Evolutionary conservation across 2,888 invertebrate species (phyloP), one percentile per base, ranked within the genome.

Genomic region (Rhopalosiphum nymphaeae): DNA sequence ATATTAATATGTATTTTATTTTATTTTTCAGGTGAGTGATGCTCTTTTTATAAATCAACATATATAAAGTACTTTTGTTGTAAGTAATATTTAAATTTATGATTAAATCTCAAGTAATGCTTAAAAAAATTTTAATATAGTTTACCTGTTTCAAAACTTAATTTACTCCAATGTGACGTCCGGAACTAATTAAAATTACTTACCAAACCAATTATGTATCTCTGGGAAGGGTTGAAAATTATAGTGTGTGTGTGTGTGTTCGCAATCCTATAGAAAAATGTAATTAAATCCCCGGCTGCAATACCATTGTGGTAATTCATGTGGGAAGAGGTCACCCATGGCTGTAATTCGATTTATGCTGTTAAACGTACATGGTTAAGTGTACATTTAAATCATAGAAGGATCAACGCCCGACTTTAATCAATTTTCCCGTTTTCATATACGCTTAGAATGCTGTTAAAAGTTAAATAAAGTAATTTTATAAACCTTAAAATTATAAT

Each of bases 21-120:
- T 91, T 87, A 44, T 87, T 92, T 92, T 92, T 42, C 87, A 92
- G 92, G 92, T 92, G 87, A 92, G 92, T 92, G 67, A 88, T 92
- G 21, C 36, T 46, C 36, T 57, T 26, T 85, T 16, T 53, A 26
- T 84, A 53, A 44, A 49, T 85, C n/a, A 85, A 49, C 49, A 3
- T 29, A 29, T 42, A 42, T 57, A 44, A 91, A 26, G 53, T 56
- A 10, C 42, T 26, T 29, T 56, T 16, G 16, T 53, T 5, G 49
- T 86, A 46, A 86, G 86, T 86, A 86, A 86, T 44, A 46, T 86
- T 86, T 46, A 46, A 86, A 86, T 86, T 29, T 46, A 46, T 86
- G 13, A 46, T 46, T 10, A 36, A 78, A 78, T 9, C 36, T 21
- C 36, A 78, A 21, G 36, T 36, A 26, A 26, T 78, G 21, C 21